Evolutionary conservation across 2,888 invertebrate genomes (phyloP), one percentile per base, ranked within the genome.

Genomic region (Hanleya hanleyi): DNA sequence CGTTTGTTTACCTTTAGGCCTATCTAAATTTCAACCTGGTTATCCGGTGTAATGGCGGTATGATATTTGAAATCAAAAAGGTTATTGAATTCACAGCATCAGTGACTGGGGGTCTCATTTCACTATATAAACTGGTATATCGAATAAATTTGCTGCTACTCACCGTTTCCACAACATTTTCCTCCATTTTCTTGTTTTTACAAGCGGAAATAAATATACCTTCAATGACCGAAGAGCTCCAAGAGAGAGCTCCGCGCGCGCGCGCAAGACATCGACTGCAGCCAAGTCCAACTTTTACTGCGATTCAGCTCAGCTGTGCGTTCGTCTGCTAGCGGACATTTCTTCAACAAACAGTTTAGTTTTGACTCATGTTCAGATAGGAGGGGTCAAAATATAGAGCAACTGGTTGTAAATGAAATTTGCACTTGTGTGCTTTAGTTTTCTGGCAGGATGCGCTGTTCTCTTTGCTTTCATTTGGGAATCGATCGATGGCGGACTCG

Each of bases 341-440:
- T n/a, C n/a, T n/a, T n/a, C n/a, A n/a, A n/a, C n/a, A n/a, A 4
- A 22, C 2, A 22, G 32, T 22, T 57, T 51, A 7, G 12, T 29
- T 22, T 15, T 26, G 15, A 15, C 2, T 22, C 29, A 4, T 4
- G 57, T 29, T 15, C 4, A 2, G 29, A 29, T 57, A 29, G 22
- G 9, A 22, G 22, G 22, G 22, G 22, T 57, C 12, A 57, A 22
- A 57, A 29, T n/a, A n/a, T n/a, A n/a, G n/a, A n/a, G n/a, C n/a
- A n/a, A n/a, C n/a, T n/a, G n/a, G n/a, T 57, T 57, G 57, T 57
- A 57, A 29, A 57, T 57, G 57, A 57, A 57, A 57, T 18, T 57
- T 18, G 57, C 57, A 15, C 12, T 57, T 29, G 29, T 57, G 22
- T 29, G 22, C 32, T 57, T 22, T 29, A 26, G 57, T 57, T 4